Base-by-base conservation (phyloP, 2,888 invertebrate genomes). In the Limnephilus rhombicus region DNA sequence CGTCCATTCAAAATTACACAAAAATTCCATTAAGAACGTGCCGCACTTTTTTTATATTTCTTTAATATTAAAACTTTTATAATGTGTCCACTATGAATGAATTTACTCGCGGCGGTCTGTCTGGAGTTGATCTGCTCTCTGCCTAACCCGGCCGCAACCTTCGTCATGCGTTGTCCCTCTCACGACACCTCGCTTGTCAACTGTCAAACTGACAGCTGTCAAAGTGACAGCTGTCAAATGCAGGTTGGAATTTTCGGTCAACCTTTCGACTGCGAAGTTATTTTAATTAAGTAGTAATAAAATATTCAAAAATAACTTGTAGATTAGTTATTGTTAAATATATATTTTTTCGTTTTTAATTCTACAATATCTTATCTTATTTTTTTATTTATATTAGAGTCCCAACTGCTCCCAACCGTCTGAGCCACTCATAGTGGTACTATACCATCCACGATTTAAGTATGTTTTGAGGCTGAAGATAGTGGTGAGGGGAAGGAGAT, bases 181-280 rank as follows among this genome's bases (percentile, higher is more conserved):
- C 86, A 86, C 86, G 86, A 86, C 86, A 86, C 45, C 45, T 45
- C 45, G 37, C 86, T 12, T 29, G 86, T 86, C 86, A 86, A 45
- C 86, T 86, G 86, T 86, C 86, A 86, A 49, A 45, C 11, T 86
- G 86, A 86, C 86, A 45, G 86, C 86, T 86, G 86, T 49, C 86
- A 86, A 86, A 49, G 68, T 68, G 68, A 68, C 68, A 68, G 68
- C 68, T 11, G 68, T 68, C 68, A 68, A 68, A 68, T n/a, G 68
- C 68, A 68, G 68, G 68, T 68, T n/a, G 68, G 68, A 68, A 68
- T 68, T 68, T 68, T 68, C 68, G 68, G 53, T n/a, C 9, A 68
- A 68, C 68, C 68, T 68, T 68, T n/a, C 68, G 68, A 68, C 1
- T 68, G 68, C 68, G 68, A n/a, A 68, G n/a, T 5, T 53, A 0